Evolutionary conservation across 2,113 vertebrate genomes (phyloP), one percentile per base, ranked within the genome.

Genomic region (Scatophagus argus): DNA sequence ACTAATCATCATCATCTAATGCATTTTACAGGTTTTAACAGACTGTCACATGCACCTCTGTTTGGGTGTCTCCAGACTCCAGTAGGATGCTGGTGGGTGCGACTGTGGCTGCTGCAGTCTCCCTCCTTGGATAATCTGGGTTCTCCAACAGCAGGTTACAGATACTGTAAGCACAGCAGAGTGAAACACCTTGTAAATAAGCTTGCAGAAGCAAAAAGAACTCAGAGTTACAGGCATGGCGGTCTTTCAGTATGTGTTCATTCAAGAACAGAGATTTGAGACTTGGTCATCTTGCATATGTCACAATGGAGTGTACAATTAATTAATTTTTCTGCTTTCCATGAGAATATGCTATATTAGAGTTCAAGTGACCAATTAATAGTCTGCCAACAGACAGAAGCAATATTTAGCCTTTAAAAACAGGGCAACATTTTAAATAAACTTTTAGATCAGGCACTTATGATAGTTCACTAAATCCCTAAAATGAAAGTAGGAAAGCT

Each of bases 121-220:
- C 95, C 81, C 95, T 96, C 93, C 96, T 96, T 64, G 96, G 96
- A 90, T 97, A 98, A 85, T 97, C 96, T 52, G 97, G 96, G 78
- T 96, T 97, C 93, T 99, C 97, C 94, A 99, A 92, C 90, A 99
- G 95, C 89, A 97, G 94, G 95, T 99, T 98, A 93, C 97, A 99
- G 91, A 99, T 95, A 78, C 98, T 99, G 91, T 25, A 93, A 79
- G 80, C 58, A 90, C 13, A 82, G 63, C n/a, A 77, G 11, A 63
- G 47, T 5, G 12, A 27, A 68, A 43, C 14, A 1, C 9, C 10
- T 39, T 25, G 12, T 61, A 2, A n/a, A 65, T 38, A 51, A 12
- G 32, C 16, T 41, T 21, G 6, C 13, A 59, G 11, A 47, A 16
- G 29, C 27, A 0, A 23, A 60, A 21, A 47, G n/a, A 10, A 38